Evolutionary conservation across 2,888 invertebrate species (phyloP), one percentile per base, ranked within the genome.

Genomic region (Parnassius glacialis): DNA sequence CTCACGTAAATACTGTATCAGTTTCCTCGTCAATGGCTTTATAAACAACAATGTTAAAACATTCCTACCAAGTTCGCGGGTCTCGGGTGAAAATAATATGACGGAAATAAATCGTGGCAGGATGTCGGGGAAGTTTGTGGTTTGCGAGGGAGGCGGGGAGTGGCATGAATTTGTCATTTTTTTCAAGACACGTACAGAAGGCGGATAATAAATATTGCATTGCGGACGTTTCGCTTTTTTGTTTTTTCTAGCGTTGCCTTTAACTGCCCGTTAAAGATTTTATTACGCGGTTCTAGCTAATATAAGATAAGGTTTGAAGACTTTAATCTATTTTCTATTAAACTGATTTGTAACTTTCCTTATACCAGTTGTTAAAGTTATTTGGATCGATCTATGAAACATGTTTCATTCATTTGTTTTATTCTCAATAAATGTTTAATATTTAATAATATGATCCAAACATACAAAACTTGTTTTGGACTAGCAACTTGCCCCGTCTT

Each of bases 91-190:
- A 87, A 90, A 89, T 90, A 89, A 86, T 85, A 87, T 87, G 48
- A 48, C 13, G 48, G 48, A 48, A 48, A 48, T 48, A 59, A 52
- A 52, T 58, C 52, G 44, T 52, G 44, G 52, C 52, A 43, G 25
- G 75, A 75, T 74, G 73, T 7, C 3, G 48, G n/a, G 13, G 13
- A 48, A 48, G 16, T 16, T 48, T 16, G 48, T 48, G 48, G 48
- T 13, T 13, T 13, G 70, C 71, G 73, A 70, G 69, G 79, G 81
- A 7, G 34, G 34, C 3, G 34, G 34, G 34, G 34, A 7, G 81
- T 76, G 81, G 84, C 88, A 90, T 89, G 90, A 90, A 90, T 90
- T 90, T 90, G 90, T 90, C 89, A 90, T 90, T 90, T 89, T 90
- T 90, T 89, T 88, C 83, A 77, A 83, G 86, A 84, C 89, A 89